Base-by-base conservation (phyloP, 1,140 invertebrate species). In the Atta colombica region DNA sequence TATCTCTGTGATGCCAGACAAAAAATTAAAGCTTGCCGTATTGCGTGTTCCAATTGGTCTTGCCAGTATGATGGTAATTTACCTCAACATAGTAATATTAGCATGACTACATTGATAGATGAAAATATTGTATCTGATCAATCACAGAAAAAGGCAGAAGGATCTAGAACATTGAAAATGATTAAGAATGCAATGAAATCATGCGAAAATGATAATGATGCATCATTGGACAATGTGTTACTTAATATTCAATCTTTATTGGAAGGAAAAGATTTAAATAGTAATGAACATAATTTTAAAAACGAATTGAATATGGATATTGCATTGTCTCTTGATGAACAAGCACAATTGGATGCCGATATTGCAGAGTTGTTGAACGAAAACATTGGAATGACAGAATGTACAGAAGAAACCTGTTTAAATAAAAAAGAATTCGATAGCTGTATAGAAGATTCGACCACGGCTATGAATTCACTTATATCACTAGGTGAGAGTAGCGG, bases 401-500 rank as follows among this genome's bases (percentile, higher is more conserved):
- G 53, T 77, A 21, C 45, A 3, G 60, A 78, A 8, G 86, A 91
- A 28, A 85, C 66, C 2, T 77, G 45, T n/a, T 58, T 87, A 39
- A 86, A 92, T 31, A 93, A 92, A 51, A 92, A 88, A 4, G 92
- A 92, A 55, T 90, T 91, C 1, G 92, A 92, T 69, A 88, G 72
- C 16, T 91, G 85, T 4, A 91, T 84, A 18, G 89, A 92, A 6
- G 91, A 95, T 81, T 91, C 92, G 6, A 92, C 85, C 71, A 91
- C 92, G n/a, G 84, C 90, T 0, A 92, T 93, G 87, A 94, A 94
- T 86, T 94, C 94, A 0, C 94, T 97, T 66, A 96, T 97, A 63
- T 98, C 97, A 0, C 96, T 97, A 21, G 97, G 97, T 3, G 97
- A 98, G 86, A 98, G 97, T 88, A 98, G 97, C 93, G 98, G 97